A percentile compares a stretch with the other conserved stretches of the same genome.
phyloP scores from a whole-genome alignment of 2,113 vertebrate genomes.

The Vulpes ferrilata region DNA sequence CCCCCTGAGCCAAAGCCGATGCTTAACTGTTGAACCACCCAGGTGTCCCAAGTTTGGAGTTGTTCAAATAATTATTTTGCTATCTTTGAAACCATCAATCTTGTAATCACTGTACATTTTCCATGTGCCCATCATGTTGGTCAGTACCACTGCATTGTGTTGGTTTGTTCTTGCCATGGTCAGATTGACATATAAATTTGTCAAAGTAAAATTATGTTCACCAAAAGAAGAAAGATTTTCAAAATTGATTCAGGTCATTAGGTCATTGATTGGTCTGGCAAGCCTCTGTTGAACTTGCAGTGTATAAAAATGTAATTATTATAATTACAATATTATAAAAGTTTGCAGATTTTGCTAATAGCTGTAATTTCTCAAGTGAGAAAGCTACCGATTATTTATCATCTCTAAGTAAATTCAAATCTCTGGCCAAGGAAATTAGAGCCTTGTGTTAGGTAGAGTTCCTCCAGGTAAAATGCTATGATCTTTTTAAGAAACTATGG shows the following conservation, averaged over 20 bases:
- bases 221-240: background rate
- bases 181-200: background rate
- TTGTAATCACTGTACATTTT: background rate
- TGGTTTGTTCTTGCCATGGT: background rate
- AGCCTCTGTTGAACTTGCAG: background rate
- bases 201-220: background rate
- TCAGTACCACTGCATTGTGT: background rate
- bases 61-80: background rate
- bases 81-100: background rate
- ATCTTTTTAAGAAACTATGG: background rate
- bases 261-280: background rate
- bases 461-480: background rate
- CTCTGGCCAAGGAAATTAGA: background rate
- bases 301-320: background rate
- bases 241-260: background rate
- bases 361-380: conserved; percentile 16
- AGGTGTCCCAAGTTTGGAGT: background rate
- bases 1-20: too few species aligned
- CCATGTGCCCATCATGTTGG: background rate
- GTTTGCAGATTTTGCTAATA: background rate
- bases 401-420: conserved; percentile 44
- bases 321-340: background rate
- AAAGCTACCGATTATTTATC: background rate
- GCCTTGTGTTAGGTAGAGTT: background rate
- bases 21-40: too few species aligned